phyloP scores from a whole-genome alignment of 2,797 vertebrate genomes.

The Erithacus rubecula region DNA sequence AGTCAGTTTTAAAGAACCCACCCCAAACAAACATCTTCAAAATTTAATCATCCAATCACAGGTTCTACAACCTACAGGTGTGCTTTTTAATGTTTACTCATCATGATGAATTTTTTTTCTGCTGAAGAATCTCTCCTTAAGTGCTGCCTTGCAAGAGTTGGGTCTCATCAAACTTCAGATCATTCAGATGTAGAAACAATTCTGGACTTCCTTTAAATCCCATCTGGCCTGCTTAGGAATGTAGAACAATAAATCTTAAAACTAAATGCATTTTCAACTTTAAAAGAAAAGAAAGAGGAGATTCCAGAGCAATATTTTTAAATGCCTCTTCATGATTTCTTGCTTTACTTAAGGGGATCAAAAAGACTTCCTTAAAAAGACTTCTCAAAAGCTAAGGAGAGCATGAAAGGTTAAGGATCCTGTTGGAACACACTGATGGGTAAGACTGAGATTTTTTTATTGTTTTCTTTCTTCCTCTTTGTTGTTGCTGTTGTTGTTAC shows the following conservation, averaged over 20 bases:
- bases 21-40: not conserved
- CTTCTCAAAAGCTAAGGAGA: not conserved
- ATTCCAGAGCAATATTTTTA: not conserved
- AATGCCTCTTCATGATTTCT: not conserved
- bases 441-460: not conserved
- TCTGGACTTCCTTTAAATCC: not conserved
- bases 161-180: not conserved
- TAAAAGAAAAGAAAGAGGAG: not conserved
- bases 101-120: not conserved
- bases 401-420: not conserved
- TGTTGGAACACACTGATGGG: not conserved
- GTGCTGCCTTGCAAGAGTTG: not conserved
- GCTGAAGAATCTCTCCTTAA: not conserved
- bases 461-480: not conserved
- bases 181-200: not conserved
- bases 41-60: not conserved
- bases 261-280: not conserved
- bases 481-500: not conserved
- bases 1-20: not conserved
- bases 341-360: not conserved
- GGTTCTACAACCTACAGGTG: not conserved
- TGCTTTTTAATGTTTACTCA: not conserved
- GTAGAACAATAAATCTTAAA: not conserved
- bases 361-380: not conserved
- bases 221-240: not conserved